phyloP scores from a whole-genome alignment of 2,888 invertebrate genomes.

The Aphidoletes aphidimyza region DNA sequence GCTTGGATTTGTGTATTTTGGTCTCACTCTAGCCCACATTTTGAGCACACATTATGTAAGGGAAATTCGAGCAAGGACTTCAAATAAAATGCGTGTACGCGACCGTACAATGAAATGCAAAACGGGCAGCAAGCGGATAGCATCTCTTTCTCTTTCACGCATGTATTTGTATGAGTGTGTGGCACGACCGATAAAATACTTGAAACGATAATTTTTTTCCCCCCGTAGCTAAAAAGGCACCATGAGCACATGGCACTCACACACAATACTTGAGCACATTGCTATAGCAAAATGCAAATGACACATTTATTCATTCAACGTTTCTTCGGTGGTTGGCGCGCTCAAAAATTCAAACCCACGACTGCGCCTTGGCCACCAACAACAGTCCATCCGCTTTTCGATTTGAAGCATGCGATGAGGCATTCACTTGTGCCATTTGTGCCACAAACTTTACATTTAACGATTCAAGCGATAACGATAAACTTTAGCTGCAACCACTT shows the following conservation, averaged over 20 bases:
- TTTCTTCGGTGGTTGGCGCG: background rate
- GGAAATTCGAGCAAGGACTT: conserved; percentile 11
- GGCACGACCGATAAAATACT: too few species aligned
- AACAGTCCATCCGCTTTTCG: too few species aligned
- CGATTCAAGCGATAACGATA: background rate
- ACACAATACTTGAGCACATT: background rate
- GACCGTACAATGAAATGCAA: background rate
- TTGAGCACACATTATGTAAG: background rate
- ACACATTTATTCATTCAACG: conserved; percentile 16
- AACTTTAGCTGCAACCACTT: conserved; percentile 1
- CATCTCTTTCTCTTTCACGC: too few species aligned
- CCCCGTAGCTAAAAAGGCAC: background rate
- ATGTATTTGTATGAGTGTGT: too few species aligned
- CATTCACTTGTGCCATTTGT: too few species aligned
- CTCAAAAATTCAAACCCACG: too few species aligned
- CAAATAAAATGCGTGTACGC: background rate
- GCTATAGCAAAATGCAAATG: background rate
- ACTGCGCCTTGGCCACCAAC: background rate
- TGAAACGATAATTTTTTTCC: too few species aligned
- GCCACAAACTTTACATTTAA: conserved; percentile 6
- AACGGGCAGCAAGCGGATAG: too few species aligned
- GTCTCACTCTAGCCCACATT: too few species aligned
- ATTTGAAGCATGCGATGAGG: too few species aligned
- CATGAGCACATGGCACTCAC: background rate
- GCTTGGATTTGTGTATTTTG: too few species aligned